Percentiles rank a stretch among this genome's conserved stretches.
Conservation (phyloP, 2,888 invertebrate species). For the Coleophora flavipennella region DNA sequence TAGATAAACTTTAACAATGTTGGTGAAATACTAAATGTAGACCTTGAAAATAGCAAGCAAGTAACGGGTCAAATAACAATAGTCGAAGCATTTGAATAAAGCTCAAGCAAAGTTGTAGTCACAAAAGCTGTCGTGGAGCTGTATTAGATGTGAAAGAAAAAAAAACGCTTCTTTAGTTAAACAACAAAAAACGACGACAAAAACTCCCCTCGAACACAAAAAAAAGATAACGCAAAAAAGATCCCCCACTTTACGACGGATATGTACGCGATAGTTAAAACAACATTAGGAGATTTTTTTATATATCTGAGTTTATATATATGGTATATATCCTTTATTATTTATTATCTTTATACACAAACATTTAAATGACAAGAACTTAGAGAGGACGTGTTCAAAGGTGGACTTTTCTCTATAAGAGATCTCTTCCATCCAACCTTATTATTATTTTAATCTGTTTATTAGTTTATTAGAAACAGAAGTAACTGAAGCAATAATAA, state of each 20-base stretch:
- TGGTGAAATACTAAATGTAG: neutral
- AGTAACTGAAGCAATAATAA: too few relatives aligned
- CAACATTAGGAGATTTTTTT: neutral
- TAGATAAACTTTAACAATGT: too few relatives aligned
- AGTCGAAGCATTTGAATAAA: conserved; percentile 15
- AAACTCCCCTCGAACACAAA: conserved; percentile 22
- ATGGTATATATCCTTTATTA: too few relatives aligned
- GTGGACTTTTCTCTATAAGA: too few relatives aligned
- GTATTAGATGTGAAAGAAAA: conserved; percentile 26
- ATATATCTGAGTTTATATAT: too few relatives aligned
- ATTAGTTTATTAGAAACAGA: too few relatives aligned
- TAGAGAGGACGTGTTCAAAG: too few relatives aligned
- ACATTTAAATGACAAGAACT: too few relatives aligned
- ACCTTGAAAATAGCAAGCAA: conserved; percentile 18
- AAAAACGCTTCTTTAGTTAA: conserved; percentile 19
- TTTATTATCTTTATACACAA: too few relatives aligned
- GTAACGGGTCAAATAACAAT: conserved; percentile 19
- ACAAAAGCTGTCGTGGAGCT: conserved; percentile 30
- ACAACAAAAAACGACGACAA: conserved; percentile 25
- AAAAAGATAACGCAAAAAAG: conserved; percentile 11
- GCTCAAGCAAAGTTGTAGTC: conserved; percentile 21
- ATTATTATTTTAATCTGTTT: too few relatives aligned
- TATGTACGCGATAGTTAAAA: conserved; percentile 1
- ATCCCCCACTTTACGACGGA: neutral
- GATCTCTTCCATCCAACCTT: too few relatives aligned